Conservation (phyloP, 2,113 vertebrate genomes). For the Anolis sagrei region DNA sequence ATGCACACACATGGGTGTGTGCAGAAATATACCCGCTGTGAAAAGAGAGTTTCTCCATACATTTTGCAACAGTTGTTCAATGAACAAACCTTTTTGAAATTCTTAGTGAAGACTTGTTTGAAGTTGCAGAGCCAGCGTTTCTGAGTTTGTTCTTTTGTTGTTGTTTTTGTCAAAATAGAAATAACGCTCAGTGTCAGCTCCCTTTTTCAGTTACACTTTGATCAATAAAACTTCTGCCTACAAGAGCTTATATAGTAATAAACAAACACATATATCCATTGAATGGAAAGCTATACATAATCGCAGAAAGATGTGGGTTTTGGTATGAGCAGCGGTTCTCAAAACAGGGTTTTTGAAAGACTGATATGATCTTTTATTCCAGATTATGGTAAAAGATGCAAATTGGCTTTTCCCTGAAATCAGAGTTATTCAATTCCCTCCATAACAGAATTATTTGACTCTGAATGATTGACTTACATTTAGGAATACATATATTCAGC, state of each 20-base stretch:
- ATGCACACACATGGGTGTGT: not conserved
- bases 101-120: not conserved
- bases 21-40: not conserved
- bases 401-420: not conserved
- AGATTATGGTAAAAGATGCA: not conserved
- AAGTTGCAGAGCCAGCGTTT: not conserved
- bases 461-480: not conserved
- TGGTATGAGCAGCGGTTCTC: not conserved
- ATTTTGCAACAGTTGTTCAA: not conserved
- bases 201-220: not conserved
- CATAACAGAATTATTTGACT: too few relatives aligned
- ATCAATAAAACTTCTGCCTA: not conserved
- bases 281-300: not conserved
- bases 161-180: not conserved
- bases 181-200: not conserved
- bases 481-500: too few relatives aligned
- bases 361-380: not conserved
- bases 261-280: not conserved
- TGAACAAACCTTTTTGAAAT: not conserved
- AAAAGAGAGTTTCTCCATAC: not conserved
- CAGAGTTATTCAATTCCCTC: too few relatives aligned
- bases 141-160: not conserved
- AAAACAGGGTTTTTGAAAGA: not conserved
- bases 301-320: not conserved
- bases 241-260: not conserved